Conservation (phyloP, 2,797 vertebrate species). For the Sebastes matsubarae region DNA sequence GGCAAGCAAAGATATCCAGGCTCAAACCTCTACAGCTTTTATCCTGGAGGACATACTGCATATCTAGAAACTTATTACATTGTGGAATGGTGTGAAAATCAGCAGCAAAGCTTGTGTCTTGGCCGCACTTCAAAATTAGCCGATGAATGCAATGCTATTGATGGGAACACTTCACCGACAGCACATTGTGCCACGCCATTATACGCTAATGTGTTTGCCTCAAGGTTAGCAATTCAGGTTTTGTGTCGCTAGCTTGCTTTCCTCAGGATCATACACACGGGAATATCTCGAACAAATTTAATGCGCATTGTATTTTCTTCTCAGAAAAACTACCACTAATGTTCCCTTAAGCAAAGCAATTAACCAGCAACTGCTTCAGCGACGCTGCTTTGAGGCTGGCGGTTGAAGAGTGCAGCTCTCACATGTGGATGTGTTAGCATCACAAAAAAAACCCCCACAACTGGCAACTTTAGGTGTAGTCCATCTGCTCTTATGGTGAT, state of each 20-base stretch:
- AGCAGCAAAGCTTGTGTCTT: neutral
- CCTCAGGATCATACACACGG: constrained; percentile 12
- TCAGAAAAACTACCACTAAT: constrained; percentile 20
- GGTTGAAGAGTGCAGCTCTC: neutral
- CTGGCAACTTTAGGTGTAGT: neutral
- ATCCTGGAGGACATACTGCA: neutral
- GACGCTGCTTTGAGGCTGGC: constrained; percentile 5
- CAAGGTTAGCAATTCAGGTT: constrained; percentile 23
- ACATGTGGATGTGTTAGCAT: neutral
- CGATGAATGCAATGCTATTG: constrained; percentile 9
- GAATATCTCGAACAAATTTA: constrained; percentile 20
- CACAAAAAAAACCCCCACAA: neutral
- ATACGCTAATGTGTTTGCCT: constrained; percentile 26
- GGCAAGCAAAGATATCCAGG: neutral
- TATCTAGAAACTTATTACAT: neutral
- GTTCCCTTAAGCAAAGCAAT: constrained; percentile 51
- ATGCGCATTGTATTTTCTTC: constrained; percentile 11
- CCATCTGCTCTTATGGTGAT: constrained; percentile 40
- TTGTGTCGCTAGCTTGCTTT: constrained; percentile 12
- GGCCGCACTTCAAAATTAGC: constrained; percentile 8
- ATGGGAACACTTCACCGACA: neutral
- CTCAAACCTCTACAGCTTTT: constrained; percentile 15
- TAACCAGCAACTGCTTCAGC: constrained; percentile 40
- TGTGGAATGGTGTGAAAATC: neutral
- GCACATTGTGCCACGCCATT: constrained; percentile 1